phyloP scores from a whole-genome alignment of 2,888 invertebrate genomes.

The Tupiocoris notatus region DNA sequence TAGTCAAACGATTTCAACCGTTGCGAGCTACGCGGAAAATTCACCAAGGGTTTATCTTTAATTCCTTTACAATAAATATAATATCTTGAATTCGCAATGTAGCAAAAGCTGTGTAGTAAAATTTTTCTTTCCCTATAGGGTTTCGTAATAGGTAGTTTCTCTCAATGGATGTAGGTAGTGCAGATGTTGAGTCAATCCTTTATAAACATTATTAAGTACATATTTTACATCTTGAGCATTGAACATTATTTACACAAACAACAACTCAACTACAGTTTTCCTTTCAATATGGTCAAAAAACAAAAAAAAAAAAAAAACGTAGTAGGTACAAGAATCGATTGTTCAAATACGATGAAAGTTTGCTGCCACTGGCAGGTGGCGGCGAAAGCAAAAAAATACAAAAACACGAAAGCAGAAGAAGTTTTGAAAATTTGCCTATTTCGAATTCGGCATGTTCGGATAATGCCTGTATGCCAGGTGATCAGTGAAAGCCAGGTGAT shows the following conservation, averaged over 20 bases:
- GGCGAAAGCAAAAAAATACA: too few relatives aligned
- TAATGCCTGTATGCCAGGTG: too few relatives aligned
- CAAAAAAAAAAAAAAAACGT: conserved; percentile 39
- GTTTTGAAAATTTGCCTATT: too few relatives aligned
- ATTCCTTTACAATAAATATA: not conserved
- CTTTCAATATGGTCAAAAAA: too few relatives aligned
- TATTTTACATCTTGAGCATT: conserved; percentile 39
- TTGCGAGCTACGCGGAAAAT: not conserved
- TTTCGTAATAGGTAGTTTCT: not conserved
- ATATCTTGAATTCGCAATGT: not conserved
- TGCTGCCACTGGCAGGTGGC: not conserved
- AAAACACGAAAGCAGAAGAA: too few relatives aligned
- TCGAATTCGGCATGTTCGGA: too few relatives aligned
- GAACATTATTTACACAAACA: conserved; percentile 42
- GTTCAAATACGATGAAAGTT: conserved; percentile 11
- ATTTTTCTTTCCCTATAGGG: too few relatives aligned
- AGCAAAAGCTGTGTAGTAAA: not conserved
- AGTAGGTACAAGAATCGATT: conserved; percentile 14
- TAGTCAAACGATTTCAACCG: too few relatives aligned
- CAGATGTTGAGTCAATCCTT: conserved; percentile 26
- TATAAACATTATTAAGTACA: conserved; percentile 37
- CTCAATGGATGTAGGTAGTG: conserved; percentile 25
- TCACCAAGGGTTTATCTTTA: not conserved
- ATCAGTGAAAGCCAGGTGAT: too few relatives aligned
- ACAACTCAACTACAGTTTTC: conserved; percentile 35